Percentiles rank a stretch among this genome's conserved stretches.
These are phyloP conservation scores for human DNA, from an alignment of 2,113 vertebrate species.

Conservation along the genomic window GRCh38 chr1:59671501-59672000, in stretches of 20 bases:
- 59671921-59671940: background rate
- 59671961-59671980: background rate
- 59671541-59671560: background rate
- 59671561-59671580: background rate
- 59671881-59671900: background rate
- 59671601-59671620: background rate
- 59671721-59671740: background rate
- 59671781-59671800: background rate
- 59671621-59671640: background rate
- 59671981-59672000: background rate
- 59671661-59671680: background rate
- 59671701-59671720: background rate
- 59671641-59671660: background rate
- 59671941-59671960: background rate
- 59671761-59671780: background rate
- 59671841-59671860: background rate
- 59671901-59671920: background rate
- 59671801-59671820: background rate
- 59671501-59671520: background rate
- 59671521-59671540: background rate
- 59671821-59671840: background rate
- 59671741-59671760: background rate
- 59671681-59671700: background rate
- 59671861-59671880: background rate
- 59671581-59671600: background rate